Base-by-base conservation (phyloP, 2,888 invertebrate species). In the Rhabditophanes sp. region DNA sequence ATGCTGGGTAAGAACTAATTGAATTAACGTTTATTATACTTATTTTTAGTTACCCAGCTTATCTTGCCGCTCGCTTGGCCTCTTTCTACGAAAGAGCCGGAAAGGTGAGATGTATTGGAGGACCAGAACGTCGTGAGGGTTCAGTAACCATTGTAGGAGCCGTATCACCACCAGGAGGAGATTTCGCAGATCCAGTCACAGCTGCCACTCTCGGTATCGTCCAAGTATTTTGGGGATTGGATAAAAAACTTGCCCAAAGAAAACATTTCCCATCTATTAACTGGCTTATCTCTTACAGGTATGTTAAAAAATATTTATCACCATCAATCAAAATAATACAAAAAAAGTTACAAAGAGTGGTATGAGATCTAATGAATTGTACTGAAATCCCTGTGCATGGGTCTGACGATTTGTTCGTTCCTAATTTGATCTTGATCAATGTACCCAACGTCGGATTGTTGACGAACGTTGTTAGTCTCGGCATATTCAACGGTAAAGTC, bases 41-140 rank as follows among this genome's bases (percentile, higher is more conserved):
- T n/a, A n/a, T n/a, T n/a, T n/a, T n/a, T n/a, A n/a, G n/a, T 66
- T 96, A 96, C 72, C 93, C 96, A 25, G 93, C 96, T 38, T 96
- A 96, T 72, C 75, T 96, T 66, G 90, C 90, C 33, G 93, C 96
- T 8, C 77, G 93, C 50, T 74, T 96, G 47, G 93, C 93, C 54
- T 87, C 87, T 65, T 96, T 96, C 76, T 96, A 96, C 73, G 96
- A 96, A 74, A 77, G 96, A 64, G 93, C 96, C 48, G 96, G 96
- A 48, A 76, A 90, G 39, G 85, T 90, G 51, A 85, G 82, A 71
- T 48, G 47, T 26, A 46, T 70, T 7, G 70, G 70, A 56, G 90
- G 87, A 71, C 93, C 93, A 3, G 85, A 85, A 67, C 25, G 6
- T n/a, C 74, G 93, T 58, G 90, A 96, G 70, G 93, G 93, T 40